phyloP scores from a whole-genome alignment of 1,140 invertebrate species.

The Matsumurasca onukii region DNA sequence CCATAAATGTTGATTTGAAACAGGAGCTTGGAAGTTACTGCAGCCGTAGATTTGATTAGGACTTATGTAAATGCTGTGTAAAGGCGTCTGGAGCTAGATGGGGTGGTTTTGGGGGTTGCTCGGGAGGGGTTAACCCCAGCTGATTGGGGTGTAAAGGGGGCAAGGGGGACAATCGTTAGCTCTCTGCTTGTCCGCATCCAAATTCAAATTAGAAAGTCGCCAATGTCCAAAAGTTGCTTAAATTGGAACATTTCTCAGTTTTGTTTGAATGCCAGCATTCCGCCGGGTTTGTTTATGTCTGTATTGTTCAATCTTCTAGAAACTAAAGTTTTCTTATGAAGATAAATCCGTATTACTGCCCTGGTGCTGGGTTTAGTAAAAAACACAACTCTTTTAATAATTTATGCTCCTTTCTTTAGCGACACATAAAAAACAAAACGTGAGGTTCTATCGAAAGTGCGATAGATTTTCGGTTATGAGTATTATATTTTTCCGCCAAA shows the following conservation, averaged over 20 bases:
- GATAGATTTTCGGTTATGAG: no score
- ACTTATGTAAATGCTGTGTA: conserved; percentile 17
- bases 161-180: conserved; percentile 6
- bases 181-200: conserved; percentile 1
- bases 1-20: no score
- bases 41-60: no score
- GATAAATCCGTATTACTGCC: conserved; percentile 20
- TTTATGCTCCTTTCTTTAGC: no score
- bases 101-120: not conserved
- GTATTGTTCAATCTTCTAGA: conserved; percentile 20
- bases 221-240: conserved; percentile 19
- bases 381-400: no score
- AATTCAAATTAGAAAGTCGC: conserved; percentile 26
- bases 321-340: not conserved
- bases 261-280: not conserved
- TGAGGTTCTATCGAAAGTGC: no score
- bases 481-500: no score
- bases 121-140: no score
- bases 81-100: not conserved
- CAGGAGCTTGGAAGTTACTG: no score
- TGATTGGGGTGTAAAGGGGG: no score
- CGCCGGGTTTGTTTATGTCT: conserved; percentile 14
- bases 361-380: no score
- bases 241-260: conserved; percentile 15
- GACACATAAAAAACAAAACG: no score